Percentiles rank a stretch among this genome's conserved stretches.
phyloP scores from a whole-genome alignment of 2,888 invertebrate genomes.

The Cephus spinipes region DNA sequence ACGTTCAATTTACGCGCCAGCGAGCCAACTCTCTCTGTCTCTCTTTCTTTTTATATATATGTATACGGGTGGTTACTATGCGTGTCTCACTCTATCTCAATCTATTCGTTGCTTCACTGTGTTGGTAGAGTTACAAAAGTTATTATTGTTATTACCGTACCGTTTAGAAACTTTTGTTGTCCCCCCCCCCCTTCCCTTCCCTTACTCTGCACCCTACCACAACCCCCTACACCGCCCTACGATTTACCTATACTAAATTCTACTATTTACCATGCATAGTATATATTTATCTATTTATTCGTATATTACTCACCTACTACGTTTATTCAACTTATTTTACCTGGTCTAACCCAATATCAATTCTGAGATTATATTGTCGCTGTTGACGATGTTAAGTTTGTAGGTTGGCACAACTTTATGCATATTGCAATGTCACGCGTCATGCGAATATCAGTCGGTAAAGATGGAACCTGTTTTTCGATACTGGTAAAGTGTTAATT shows the following conservation, averaged over 20 bases:
- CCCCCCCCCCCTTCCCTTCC: no score
- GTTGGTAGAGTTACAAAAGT: conserved; percentile 63
- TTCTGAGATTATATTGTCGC: neutral
- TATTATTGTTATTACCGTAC: conserved; percentile 66
- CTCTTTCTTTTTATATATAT: neutral
- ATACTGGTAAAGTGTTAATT: no score
- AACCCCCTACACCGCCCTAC: conserved; percentile 29
- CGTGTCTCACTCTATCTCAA: conserved; percentile 21
- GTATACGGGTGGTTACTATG: neutral
- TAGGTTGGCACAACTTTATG: neutral
- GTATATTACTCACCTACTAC: neutral
- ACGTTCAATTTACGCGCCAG: conserved; percentile 64
- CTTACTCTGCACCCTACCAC: no score
- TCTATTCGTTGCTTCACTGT: conserved; percentile 25
- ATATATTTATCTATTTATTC: no score
- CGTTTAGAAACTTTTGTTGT: conserved; percentile 65
- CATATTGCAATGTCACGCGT: no score
- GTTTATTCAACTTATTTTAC: neutral
- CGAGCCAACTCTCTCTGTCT: conserved; percentile 34
- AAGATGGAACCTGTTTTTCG: no score
- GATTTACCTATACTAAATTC: conserved; percentile 22
- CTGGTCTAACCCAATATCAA: neutral
- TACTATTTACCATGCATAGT: no score
- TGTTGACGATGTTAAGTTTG: neutral
- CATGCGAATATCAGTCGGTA: no score